Base-by-base conservation (phyloP, 2,113 vertebrate genomes). In the Eretmochelys imbricata region DNA sequence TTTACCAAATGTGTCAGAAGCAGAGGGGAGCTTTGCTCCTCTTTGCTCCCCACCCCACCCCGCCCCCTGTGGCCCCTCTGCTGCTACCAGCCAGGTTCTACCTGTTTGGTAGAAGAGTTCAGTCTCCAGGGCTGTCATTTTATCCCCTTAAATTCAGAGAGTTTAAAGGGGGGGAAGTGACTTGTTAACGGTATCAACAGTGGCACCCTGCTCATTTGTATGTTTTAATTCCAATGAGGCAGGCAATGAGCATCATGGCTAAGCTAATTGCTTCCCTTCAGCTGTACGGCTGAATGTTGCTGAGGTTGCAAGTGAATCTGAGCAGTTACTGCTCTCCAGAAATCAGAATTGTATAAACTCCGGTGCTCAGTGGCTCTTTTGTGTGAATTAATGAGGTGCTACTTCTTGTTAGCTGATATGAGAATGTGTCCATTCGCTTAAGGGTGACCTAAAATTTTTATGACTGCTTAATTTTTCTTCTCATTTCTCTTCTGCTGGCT, bases 321-420 rank as follows among this genome's bases (percentile, higher is more conserved):
- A 59, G 16, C 80, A 42, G 5, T 0, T 90, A 84, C 19, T 1
- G 72, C 27, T 88, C 6, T 38, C 82, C 59, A 38, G 89, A 57
- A 6, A 3, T 14, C 5, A 35, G 31, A 85, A 54, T 81, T 51
- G 0, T 14, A 76, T 62, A 75, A 55, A 93, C 84, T 86, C 38
- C 8, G 31, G 2, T 0, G 0, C 0, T 82, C 25, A 82, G 48
- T 8, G 11, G 1, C 0, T 35, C 13, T 78, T 86, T 20, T 0
- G 0, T 9, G 19, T 90, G 48, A 94, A 85, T 91, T 93, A 46
- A 46, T 79, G 76, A 79, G 31, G 6, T 90, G 38, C 75, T 90
- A 0, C 10, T 35, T 1, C 82, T 35, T 54, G 22, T n/a, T 62
- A 53, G 8, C 14, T 59, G n/a, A 81, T 53, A 72, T 82, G 50